Percentiles rank a stretch among this genome's conserved stretches.
phyloP scores from a whole-genome alignment of 2,797 vertebrate genomes.

The Tapirus indicus region DNA sequence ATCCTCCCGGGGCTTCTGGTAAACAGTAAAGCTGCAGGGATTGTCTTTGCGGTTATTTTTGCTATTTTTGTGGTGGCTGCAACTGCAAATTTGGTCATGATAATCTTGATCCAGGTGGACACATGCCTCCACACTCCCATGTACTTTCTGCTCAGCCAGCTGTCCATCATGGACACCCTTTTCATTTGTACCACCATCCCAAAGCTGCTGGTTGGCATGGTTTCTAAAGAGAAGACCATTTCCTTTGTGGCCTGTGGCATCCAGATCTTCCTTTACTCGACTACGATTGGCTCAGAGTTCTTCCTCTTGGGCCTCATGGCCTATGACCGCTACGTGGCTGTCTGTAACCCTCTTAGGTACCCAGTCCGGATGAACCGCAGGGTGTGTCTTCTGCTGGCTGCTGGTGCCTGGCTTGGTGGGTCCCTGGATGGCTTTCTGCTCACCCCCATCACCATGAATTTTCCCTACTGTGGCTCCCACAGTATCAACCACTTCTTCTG shows the following conservation, averaged over 20 bases:
- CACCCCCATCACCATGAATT: conserved; percentile 52
- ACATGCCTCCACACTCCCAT: conserved; percentile 42
- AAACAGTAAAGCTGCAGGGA: background rate
- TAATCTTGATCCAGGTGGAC: conserved; percentile 68
- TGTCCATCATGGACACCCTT: conserved; percentile 75
- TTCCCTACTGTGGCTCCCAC: conserved; percentile 16
- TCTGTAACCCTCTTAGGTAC: conserved; percentile 77
- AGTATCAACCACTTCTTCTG: conserved; percentile 57
- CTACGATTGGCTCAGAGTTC: conserved; percentile 60
- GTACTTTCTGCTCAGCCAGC: conserved; percentile 60
- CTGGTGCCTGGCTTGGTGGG: conserved; percentile 65
- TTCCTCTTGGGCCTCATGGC: conserved; percentile 80
- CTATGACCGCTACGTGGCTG: conserved; percentile 75
- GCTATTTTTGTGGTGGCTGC: conserved; percentile 64
- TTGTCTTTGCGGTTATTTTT: conserved; percentile 49
- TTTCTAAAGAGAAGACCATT: conserved; percentile 61
- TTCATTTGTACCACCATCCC: conserved; percentile 74
- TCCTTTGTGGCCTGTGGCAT: conserved; percentile 58
- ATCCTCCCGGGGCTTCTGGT: conserved; percentile 25
- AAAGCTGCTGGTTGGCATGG: conserved; percentile 58
- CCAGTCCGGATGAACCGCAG: conserved; percentile 66
- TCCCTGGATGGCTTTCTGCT: conserved; percentile 45
- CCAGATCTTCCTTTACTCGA: conserved; percentile 61
- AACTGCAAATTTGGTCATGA: conserved; percentile 65
- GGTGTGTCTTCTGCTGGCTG: conserved; percentile 56